These are phyloP conservation scores for Psilanteris sp. DNA, from an alignment of 1,140 invertebrate genomes.

Conservation along the genomic window DNA sequence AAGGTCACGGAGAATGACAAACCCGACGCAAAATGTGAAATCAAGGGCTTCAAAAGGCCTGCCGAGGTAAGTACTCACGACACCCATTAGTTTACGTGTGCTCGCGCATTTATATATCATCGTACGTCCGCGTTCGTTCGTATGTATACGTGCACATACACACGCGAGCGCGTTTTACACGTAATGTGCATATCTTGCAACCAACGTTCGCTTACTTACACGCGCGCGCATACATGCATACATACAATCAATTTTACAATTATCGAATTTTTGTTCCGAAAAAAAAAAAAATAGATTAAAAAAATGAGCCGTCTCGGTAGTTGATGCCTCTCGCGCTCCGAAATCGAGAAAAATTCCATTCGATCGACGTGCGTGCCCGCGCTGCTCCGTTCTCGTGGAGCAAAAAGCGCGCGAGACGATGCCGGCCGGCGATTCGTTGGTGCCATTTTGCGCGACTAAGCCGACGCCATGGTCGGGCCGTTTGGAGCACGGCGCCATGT, in stretches of 20 bases:
- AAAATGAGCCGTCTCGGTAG: too few species aligned
- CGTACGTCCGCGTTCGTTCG: background rate
- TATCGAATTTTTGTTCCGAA: too few species aligned
- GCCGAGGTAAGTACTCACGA: slow-evolving; percentile 93
- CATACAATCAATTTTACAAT: too few species aligned
- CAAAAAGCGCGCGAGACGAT: slow-evolving; percentile 41
- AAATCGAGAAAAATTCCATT: too few species aligned
- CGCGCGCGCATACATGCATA: too few species aligned
- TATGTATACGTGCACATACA: background rate
- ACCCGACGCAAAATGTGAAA: slow-evolving; percentile 87
- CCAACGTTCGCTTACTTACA: too few species aligned
- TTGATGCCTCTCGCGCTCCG: too few species aligned
- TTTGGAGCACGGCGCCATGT: slow-evolving; percentile 22
- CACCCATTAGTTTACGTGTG: background rate
- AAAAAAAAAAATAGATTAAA: too few species aligned
- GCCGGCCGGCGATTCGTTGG: slow-evolving; percentile 53
- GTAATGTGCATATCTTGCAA: too few species aligned
- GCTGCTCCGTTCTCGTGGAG: slow-evolving; percentile 3
- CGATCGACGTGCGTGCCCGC: too few species aligned
- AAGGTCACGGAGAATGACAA: slow-evolving; percentile 89
- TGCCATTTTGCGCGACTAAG: slow-evolving; percentile 44
- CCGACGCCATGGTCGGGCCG: slow-evolving; percentile 32
- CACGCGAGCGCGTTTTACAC: too few species aligned
- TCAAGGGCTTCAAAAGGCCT: slow-evolving; percentile 92
- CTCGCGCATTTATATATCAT: background rate